These are phyloP conservation scores for Picathartes gymnocephalus DNA, from an alignment of 2,113 vertebrate genomes.

Conservation along the genomic window DNA sequence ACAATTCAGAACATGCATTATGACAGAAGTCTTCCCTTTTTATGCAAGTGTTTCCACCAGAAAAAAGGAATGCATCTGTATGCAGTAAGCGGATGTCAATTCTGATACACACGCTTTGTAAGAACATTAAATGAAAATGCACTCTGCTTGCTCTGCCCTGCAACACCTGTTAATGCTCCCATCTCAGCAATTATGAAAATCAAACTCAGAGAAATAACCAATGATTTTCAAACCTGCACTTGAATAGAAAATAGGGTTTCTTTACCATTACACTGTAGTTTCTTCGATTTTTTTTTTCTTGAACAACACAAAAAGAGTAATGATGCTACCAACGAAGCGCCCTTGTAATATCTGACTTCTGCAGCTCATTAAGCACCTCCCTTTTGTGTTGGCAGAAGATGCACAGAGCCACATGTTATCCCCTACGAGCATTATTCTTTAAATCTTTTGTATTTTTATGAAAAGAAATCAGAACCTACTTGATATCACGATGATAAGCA, in stretches of 20 bases:
- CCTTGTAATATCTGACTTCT: background rate
- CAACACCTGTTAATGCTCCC: background rate
- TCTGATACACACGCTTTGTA: background rate
- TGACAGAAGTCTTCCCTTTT: background rate
- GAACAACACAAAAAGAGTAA: background rate
- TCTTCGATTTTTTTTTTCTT: background rate
- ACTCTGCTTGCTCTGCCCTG: background rate
- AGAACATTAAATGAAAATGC: background rate
- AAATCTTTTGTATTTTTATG: background rate
- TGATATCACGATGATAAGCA: background rate
- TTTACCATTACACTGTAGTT: background rate
- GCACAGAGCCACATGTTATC: background rate
- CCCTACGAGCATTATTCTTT: background rate
- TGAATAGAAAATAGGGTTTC: background rate
- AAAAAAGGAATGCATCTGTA: background rate
- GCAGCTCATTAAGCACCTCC: background rate
- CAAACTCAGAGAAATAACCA: slow-evolving; percentile 2
- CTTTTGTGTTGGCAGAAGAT: background rate
- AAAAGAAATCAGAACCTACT: background rate
- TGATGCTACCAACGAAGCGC: background rate
- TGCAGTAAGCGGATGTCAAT: background rate
- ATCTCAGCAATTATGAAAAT: background rate
- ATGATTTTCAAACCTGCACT: background rate
- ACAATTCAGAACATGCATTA: background rate
- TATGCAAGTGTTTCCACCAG: background rate